These are phyloP conservation scores for Agrypnus murinus DNA, from an alignment of 2,888 invertebrate genomes.

Conservation along the genomic window DNA sequence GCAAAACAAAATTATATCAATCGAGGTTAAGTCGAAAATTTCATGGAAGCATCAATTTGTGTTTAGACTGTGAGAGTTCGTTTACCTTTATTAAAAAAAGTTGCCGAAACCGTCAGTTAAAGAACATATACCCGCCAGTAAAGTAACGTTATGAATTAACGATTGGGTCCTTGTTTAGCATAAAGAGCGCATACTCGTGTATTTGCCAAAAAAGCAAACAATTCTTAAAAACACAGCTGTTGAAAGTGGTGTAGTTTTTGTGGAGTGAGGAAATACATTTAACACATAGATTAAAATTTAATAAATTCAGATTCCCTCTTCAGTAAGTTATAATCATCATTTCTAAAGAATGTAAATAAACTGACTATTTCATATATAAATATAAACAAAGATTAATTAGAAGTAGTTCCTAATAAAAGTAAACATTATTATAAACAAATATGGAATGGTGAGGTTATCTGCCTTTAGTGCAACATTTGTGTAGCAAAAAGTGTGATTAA, in stretches of 20 bases:
- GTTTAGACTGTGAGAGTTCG: slow-evolving; percentile 47
- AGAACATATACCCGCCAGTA: slow-evolving; percentile 35
- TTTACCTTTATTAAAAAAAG: slow-evolving; percentile 32
- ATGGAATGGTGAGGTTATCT: slow-evolving; percentile 37
- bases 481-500: too few species aligned
- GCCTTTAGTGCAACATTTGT: slow-evolving; percentile 26
- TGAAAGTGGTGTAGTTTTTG: neutral
- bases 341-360: neutral
- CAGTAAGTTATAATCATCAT: neutral
- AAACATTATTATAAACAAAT: slow-evolving; percentile 1
- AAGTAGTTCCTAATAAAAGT: neutral
- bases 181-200: slow-evolving; percentile 27
- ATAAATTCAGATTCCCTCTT: slow-evolving; percentile 6
- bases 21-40: slow-evolving; percentile 13
- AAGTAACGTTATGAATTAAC: slow-evolving; percentile 39
- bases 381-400: too few species aligned
- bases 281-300: neutral
- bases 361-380: neutral
- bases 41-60: slow-evolving; percentile 16
- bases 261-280: neutral
- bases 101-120: slow-evolving; percentile 21
- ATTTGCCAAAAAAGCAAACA: slow-evolving; percentile 16
- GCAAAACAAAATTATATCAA: too few species aligned
- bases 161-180: slow-evolving; percentile 12
- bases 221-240: slow-evolving; percentile 35